Percentiles rank a stretch among this genome's conserved stretches.
Conservation (phyloP, 2,113 vertebrate species). For the Chlorodrepanis virens region DNA sequence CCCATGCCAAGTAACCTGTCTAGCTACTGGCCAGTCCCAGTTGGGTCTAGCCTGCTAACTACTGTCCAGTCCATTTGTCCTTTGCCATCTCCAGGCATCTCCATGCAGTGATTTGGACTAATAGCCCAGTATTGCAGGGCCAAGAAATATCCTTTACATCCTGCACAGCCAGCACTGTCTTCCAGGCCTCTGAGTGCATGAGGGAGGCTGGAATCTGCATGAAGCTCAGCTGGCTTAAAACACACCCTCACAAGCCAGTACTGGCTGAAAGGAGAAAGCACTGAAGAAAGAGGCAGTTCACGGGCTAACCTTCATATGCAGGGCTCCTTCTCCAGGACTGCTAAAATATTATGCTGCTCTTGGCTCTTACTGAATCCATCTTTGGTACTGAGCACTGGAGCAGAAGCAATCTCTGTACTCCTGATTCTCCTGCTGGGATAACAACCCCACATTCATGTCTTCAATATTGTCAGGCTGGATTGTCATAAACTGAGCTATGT, state of each 20-base stretch:
- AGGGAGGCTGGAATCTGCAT: conserved; percentile 44
- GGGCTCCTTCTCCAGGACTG: not conserved
- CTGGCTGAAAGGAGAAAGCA: conserved; percentile 4
- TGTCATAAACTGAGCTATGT: not conserved
- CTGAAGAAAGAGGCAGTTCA: not conserved
- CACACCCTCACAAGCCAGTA: not conserved
- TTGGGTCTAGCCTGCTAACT: not conserved
- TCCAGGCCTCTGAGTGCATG: conserved; percentile 47
- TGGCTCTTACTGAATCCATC: not conserved
- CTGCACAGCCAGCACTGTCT: conserved; percentile 10
- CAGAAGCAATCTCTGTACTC: not conserved
- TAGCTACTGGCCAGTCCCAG: not conserved
- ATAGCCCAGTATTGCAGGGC: not conserved
- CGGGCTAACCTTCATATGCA: not conserved
- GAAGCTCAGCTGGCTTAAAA: conserved; percentile 46
- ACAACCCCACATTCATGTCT: not conserved
- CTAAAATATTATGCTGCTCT: not conserved
- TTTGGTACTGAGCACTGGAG: not conserved
- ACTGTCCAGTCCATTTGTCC: conserved; percentile 19
- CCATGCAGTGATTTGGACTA: not conserved
- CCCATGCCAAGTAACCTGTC: not conserved
- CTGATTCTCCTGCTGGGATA: not conserved
- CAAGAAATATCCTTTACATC: conserved; percentile 44
- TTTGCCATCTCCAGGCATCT: not conserved
- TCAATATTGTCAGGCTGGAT: not conserved